Evolutionary conservation across 1,140 invertebrate genomes (phyloP), one percentile per base, ranked within the genome.

Genomic region (Drosophila truncata): DNA sequence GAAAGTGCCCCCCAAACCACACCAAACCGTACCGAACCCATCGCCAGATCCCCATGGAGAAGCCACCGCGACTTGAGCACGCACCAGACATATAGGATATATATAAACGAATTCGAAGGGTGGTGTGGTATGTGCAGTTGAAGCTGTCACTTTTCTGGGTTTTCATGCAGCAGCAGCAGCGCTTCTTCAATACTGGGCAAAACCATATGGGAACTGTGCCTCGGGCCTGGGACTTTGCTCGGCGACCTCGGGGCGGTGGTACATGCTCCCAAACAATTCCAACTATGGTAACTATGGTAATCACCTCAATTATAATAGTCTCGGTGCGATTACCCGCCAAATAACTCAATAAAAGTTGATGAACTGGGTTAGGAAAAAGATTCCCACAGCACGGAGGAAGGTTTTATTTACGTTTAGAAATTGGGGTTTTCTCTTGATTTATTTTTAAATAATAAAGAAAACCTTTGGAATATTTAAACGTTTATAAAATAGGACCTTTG

Each of bases 1-100:
- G 85, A 88, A 88, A 88, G 84, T 88, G 85, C 81, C 67, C 31
- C 50, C 20, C 50, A 35, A 54, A 63, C 79, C 69, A 64, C 59
- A 60, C 54, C 50, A 23, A 16, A n/a, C 46, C 23, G 23, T n/a
- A 29, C 60, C 39, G 63, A 54, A 77, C 35, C 55, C 63, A 77
- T 35, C 18, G 64, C 23, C 46, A 46, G 70, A 39, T 39, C 47
- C 66, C 35, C 47, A 61, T 47, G 31, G 59, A 37, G 29, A 27
- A 72, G 20, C 33, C 9, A 46, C n/a, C 69, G 11, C 44, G 62
- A n/a, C 74, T 77, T 77, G 73, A 77, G 74, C 74, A 77, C 73
- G 74, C 74, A 77, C 62, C 73, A 77, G 52, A 67, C 73, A 77
- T 69, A 69, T 69, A 72, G 49, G 61, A 58, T 47, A 58, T 39